phyloP scores from a whole-genome alignment of 2,888 invertebrate genomes.

The Mythimna impura region DNA sequence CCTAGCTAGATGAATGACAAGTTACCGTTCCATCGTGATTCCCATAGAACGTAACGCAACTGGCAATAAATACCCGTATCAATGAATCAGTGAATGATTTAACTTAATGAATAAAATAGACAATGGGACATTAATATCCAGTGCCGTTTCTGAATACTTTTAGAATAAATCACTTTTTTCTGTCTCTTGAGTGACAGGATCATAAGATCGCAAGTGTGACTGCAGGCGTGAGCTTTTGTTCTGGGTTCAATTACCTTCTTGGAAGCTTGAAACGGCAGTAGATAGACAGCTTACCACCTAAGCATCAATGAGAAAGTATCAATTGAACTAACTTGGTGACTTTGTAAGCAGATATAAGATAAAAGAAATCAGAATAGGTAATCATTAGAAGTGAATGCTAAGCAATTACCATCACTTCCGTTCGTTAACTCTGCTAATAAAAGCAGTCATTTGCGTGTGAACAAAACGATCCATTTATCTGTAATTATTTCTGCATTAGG shows the following conservation, averaged over 20 bases:
- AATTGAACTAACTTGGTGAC: background rate
- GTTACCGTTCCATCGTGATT: constrained; percentile 40
- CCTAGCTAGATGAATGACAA: constrained; percentile 13
- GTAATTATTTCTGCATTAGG: constrained; percentile 69
- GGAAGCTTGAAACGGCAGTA: background rate
- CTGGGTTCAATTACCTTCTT: constrained; percentile 13
- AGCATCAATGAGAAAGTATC: background rate
- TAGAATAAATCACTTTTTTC: constrained; percentile 29
- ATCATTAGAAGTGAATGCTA: constrained; percentile 37
- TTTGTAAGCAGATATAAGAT: background rate
- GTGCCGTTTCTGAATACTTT: constrained; percentile 49
- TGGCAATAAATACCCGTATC: constrained; percentile 45
- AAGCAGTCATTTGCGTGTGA: constrained; percentile 40
- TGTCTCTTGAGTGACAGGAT: constrained; percentile 10
- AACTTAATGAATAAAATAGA: constrained; percentile 38
- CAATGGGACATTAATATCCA: constrained; percentile 53
- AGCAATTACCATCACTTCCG: constrained; percentile 39
- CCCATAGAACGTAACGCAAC: constrained; percentile 45
- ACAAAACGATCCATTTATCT: constrained; percentile 39
- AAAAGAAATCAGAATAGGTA: constrained; percentile 12
- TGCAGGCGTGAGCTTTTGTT: background rate
- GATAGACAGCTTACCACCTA: background rate
- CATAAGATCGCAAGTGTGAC: constrained; percentile 11
- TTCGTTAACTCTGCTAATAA: background rate
- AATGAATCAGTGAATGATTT: constrained; percentile 43